Evolutionary conservation across 1,140 invertebrate genomes (phyloP), one percentile per base, ranked within the genome.

Genomic region (Calliphora vicina): DNA sequence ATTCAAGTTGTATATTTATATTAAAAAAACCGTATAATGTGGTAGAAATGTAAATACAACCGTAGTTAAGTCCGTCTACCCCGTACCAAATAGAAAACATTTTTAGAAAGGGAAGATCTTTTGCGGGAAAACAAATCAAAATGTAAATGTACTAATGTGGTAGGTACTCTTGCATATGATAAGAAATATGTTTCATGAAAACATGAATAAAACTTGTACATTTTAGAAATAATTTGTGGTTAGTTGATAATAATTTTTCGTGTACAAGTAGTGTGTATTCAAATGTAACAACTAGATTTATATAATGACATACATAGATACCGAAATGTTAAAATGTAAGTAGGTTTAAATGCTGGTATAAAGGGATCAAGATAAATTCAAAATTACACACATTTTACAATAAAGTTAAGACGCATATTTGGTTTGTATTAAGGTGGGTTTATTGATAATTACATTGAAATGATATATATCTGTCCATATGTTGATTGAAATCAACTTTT

Each of bases 211-310:
- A 67, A 67, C 9, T 67, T 10, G n/a, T 25, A 23, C 3, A 67
- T 67, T 67, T 67, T 67, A 67, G 35, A 35, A 35, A 35, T 67
- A 67, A 67, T 67, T 67, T 67, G 61, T 67, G 61, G n/a, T 67
- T 67, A 23, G n/a, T 25, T 2, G 61, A 67, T 67, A 67, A 67
- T 67, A 20, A 67, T 25, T 67, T 67, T 67, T 9, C n/a, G 25
- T 67, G 61, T 15, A 57, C 6, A 15, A 17, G 8, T 57, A 13
- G 35, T 57, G n/a, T 17, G 15, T 57, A 6, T 57, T 57, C 5
- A 17, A n/a, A 57, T 15, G 50, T 57, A 57, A 17, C 15, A 15
- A 57, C 15, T 57, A 57, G 15, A n/a, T 17, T 57, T 1, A 57
- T n/a, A n/a, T n/a, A n/a, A 10, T n/a, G 4, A 57, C 45, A n/a